Conservation (phyloP, 2,797 vertebrate species). For the Ceyx erithaca region DNA sequence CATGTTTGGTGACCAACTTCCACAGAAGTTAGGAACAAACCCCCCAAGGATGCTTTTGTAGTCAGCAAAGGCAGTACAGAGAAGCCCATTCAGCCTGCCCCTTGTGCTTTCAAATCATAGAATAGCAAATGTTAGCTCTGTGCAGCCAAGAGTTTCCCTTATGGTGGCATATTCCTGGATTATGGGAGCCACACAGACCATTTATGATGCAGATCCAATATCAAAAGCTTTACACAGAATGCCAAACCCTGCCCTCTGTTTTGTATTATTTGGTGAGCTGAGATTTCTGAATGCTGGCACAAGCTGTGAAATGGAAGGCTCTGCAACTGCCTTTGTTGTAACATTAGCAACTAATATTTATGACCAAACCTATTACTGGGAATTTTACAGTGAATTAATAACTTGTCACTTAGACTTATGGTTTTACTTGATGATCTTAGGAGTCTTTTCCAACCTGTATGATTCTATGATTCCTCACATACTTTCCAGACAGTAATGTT, state of each 20-base stretch:
- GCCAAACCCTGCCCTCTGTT: neutral
- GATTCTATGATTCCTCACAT: neutral
- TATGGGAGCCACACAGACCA: neutral
- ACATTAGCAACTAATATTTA: neutral
- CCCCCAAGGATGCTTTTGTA: neutral
- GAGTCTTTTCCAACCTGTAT: neutral
- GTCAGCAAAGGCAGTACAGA: neutral
- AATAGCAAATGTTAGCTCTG: neutral
- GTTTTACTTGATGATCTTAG: neutral
- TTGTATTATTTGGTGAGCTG: neutral
- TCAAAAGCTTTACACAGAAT: neutral
- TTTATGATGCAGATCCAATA: neutral
- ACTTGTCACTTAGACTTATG: neutral
- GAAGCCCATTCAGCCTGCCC: fast-evolving
- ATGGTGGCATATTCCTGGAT: neutral
- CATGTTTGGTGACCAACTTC: neutral
- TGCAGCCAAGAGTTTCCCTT: neutral
- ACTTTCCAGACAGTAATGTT: neutral
- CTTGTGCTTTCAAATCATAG: neutral
- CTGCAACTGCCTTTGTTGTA: neutral
- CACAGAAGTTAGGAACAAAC: fast-evolving
- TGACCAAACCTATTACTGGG: neutral
- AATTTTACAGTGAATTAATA: neutral
- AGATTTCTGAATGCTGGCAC: neutral
- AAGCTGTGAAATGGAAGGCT: neutral